Evolutionary conservation across 1,140 invertebrate genomes (phyloP).

Genomic region (Delia radicum): DNA sequence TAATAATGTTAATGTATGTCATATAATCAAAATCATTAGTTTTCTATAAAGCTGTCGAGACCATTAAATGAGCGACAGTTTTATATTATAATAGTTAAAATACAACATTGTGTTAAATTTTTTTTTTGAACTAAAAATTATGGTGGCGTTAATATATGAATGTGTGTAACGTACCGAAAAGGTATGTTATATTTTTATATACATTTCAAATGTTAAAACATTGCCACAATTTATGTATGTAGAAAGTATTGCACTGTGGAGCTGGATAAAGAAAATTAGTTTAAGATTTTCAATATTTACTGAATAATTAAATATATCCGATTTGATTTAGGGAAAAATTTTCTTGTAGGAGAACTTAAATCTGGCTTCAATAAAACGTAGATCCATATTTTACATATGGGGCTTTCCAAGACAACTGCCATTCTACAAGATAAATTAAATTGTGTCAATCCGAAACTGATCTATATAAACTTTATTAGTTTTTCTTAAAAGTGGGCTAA

Average conservation of each 20-base stretch:
- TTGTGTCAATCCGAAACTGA: too few species aligned
- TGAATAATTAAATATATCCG: too few species aligned
- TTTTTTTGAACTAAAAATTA: not conserved
- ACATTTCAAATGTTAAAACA: not conserved
- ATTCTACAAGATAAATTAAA: too few species aligned
- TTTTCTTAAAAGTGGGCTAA: too few species aligned
- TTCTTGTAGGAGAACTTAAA: too few species aligned
- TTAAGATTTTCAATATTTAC: too few species aligned
- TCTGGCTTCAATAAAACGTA: too few species aligned
- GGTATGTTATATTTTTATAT: conserved; percentile 1
- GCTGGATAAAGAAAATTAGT: not conserved
- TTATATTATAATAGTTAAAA: not conserved
- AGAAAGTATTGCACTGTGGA: not conserved
- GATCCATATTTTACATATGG: too few species aligned
- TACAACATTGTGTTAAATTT: not conserved
- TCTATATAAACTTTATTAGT: too few species aligned
- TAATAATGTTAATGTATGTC: not conserved
- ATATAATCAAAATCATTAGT: not conserved
- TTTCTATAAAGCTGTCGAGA: not conserved
- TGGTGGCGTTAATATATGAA: conserved; percentile 4
- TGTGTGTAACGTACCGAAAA: conserved; percentile 4
- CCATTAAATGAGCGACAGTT: conserved; percentile 3
- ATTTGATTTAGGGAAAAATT: too few species aligned
- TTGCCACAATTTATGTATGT: not conserved
- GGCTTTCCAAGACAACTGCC: too few species aligned